Percentiles rank a stretch among this genome's conserved stretches.
phyloP scores from a whole-genome alignment of 1,140 invertebrate genomes.

The Meloidogyne floridensis region DNA sequence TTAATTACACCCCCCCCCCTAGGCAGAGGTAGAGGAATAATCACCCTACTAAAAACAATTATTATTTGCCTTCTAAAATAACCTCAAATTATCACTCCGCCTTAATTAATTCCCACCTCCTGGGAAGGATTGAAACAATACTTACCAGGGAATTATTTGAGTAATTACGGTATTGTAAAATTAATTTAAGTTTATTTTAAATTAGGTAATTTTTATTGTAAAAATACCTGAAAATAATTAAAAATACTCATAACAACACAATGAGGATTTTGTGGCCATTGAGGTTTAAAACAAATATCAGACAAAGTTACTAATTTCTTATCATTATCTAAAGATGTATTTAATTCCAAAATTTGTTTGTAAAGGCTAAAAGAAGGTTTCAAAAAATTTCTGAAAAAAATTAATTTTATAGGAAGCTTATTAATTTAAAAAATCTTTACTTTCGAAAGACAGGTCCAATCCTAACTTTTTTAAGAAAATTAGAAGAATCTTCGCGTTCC shows the following conservation, averaged over 20 bases:
- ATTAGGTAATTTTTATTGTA: too few relatives aligned
- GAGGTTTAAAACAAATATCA: conserved; percentile 87
- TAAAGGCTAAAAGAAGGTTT: conserved; percentile 64
- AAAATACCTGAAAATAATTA: conserved; percentile 79
- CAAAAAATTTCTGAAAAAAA: conserved; percentile 72
- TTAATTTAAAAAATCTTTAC: conserved; percentile 44
- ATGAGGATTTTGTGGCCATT: conserved; percentile 72
- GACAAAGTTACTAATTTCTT: conserved; percentile 68
- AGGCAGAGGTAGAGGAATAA: too few relatives aligned
- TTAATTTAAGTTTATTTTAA: too few relatives aligned
- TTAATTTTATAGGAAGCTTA: background rate
- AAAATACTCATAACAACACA: conserved; percentile 86
- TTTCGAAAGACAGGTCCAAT: conserved; percentile 81
- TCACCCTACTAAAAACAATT: too few relatives aligned
- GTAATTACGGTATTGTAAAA: too few relatives aligned
- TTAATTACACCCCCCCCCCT: too few relatives aligned
- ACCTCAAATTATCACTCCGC: too few relatives aligned
- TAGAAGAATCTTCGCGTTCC: conserved; percentile 37
- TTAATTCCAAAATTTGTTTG: conserved; percentile 29
- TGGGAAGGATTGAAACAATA: too few relatives aligned
- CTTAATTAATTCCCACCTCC: too few relatives aligned
- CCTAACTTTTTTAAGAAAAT: conserved; percentile 64
- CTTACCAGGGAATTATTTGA: too few relatives aligned
- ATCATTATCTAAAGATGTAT: conserved; percentile 17
- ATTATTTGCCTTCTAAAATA: too few relatives aligned